A percentile compares a stretch with the other conserved stretches of the same genome.
These are phyloP conservation scores for Syrphus vitripennis DNA, from an alignment of 2,888 invertebrate genomes.

Conservation along the genomic window DNA sequence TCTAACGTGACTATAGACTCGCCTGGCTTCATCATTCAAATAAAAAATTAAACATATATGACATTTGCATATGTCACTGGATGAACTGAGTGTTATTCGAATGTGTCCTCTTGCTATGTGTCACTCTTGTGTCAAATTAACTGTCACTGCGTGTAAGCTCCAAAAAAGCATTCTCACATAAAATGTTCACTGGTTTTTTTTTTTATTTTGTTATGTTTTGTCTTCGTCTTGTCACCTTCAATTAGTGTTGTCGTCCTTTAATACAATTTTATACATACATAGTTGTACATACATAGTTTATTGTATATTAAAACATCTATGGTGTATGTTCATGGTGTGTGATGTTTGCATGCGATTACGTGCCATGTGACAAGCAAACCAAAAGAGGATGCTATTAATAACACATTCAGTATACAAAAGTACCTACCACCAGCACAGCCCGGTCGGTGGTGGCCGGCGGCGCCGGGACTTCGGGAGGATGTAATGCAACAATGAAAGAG, in stretches of 20 bases:
- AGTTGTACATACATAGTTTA: neutral
- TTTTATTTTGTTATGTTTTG: neutral
- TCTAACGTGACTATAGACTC: neutral
- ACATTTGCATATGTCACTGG: constrained; percentile 2
- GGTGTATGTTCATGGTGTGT: neutral
- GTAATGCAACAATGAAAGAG: neutral
- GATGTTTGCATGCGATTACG: constrained; percentile 3
- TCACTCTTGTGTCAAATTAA: constrained; percentile 52
- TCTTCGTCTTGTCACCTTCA: constrained; percentile 14
- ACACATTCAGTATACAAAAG: neutral
- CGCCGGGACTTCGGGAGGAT: too few species aligned
- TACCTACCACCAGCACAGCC: neutral
- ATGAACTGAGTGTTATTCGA: neutral
- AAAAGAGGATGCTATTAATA: constrained; percentile 17
- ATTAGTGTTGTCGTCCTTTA: constrained; percentile 46
- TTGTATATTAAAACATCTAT: neutral
- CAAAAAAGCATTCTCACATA: neutral
- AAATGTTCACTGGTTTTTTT: neutral
- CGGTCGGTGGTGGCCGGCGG: too few species aligned
- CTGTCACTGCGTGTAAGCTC: constrained; percentile 27
- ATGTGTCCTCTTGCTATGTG: constrained; percentile 20
- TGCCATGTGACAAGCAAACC: constrained; percentile 3
- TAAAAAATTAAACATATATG: neutral
- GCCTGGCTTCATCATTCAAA: neutral
- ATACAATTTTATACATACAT: constrained; percentile 12